Evolutionary conservation across 2,113 vertebrate genomes (phyloP), one percentile per base, ranked within the genome.

Genomic region (Piliocolobus tephrosceles): DNA sequence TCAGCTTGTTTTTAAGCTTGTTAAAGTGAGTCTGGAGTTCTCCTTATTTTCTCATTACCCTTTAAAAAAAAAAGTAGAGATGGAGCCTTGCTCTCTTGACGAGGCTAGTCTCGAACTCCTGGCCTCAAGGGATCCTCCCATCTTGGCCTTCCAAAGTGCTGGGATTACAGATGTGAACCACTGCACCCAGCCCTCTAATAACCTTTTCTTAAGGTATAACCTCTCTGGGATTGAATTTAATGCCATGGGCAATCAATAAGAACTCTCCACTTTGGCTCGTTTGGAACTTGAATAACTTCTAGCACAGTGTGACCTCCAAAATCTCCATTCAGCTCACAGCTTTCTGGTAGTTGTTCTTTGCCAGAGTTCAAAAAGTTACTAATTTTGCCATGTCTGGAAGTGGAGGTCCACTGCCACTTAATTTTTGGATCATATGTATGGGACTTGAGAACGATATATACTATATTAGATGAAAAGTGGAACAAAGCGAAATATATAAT

Each of bases 1-100:
- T 90, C 75, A 92, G 23, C 50, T 82, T 82, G 45, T 76, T n/a
- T 81, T 97, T 96, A 85, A 76, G 61, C 70, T 75, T 86, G 84
- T 80, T 85, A 91, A 40, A 17, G 40, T 47, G 16, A 35, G 55
- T 78, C 35, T 73, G 12, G 47, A 70, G 7, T 50, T 92, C 58
- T 87, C 6, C 52, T 50, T 90, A 9, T 90, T 82, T 73, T 90
- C 68, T 47, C 50, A 45, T 75, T 55, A 94, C 40, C 25, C 40
- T 58, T 35, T 83, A 18, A 20, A 55, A 8, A 55, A 55, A 55
- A 55, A 55, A 55, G 1, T 55, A 20, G 52, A 64, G 61, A 64
- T 64, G 58, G 27, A 30, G 12, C 61, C 13, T 64, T 30, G 30
- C 61, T 32, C 61, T 64, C 13, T 64, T 64, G 27, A 64, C 27